These are phyloP conservation scores for Tenrec ecaudatus DNA, from an alignment of 2,113 vertebrate species.

Conservation along the genomic window DNA sequence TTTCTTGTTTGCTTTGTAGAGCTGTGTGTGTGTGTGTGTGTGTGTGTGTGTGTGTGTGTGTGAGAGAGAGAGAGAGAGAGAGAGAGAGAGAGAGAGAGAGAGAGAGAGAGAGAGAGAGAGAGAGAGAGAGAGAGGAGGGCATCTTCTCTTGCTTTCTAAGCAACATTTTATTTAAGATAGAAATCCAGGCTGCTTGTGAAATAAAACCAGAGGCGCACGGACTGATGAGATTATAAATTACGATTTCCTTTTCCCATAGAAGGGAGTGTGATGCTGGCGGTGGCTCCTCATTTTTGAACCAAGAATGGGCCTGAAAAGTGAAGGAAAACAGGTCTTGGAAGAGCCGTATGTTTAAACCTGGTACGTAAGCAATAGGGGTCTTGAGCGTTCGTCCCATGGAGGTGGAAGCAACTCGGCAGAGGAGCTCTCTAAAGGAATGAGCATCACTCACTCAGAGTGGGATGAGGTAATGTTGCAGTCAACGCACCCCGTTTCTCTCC, in stretches of 20 bases:
- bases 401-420: not conserved
- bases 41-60: too few species aligned
- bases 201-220: constrained; percentile 50
- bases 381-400: not conserved
- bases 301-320: constrained; percentile 60
- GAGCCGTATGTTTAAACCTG: not conserved
- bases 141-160: not conserved
- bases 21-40: too few species aligned
- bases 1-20: not conserved
- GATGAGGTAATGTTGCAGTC: not conserved
- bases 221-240: not conserved
- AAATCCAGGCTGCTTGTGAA: constrained; percentile 63
- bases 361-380: not conserved
- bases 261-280: constrained; percentile 24
- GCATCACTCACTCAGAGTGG: not conserved
- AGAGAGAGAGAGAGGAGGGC: not conserved
- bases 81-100: too few species aligned
- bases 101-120: not conserved
- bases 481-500: constrained; percentile 38
- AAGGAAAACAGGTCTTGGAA: constrained; percentile 56
- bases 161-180: constrained; percentile 38
- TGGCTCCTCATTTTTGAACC: constrained; percentile 21
- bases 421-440: not conserved
- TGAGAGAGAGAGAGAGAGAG: too few species aligned
- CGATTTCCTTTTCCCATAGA: not conserved